These are phyloP conservation scores for Amblyopsis rosae DNA, from an alignment of 2,113 vertebrate species.

Conservation along the genomic window DNA sequence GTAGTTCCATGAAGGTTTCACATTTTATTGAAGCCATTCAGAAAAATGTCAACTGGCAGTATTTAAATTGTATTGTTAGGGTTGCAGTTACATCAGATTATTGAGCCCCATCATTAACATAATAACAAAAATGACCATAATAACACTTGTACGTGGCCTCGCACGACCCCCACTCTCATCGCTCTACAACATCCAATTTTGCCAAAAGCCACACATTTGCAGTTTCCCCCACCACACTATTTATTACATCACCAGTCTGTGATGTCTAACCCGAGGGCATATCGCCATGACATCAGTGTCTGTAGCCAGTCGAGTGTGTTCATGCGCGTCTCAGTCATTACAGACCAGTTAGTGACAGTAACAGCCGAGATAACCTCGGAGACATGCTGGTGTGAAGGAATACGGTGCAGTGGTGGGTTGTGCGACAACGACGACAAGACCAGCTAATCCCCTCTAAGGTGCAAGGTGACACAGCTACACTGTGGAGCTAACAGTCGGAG, in stretches of 20 bases:
- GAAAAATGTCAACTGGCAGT: neutral
- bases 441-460: constrained; percentile 43
- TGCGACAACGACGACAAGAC: neutral
- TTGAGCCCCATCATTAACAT: constrained; percentile 7
- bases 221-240: constrained; percentile 2
- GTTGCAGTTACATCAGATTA: constrained; percentile 21
- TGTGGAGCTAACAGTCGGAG: constrained; percentile 63
- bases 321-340: constrained; percentile 23
- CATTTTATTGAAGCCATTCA: neutral
- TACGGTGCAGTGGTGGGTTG: constrained; percentile 1
- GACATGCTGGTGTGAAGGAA: constrained; percentile 11
- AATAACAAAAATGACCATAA: neutral
- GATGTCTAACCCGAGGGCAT: constrained; percentile 33
- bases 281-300: constrained; percentile 57
- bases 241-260: constrained; percentile 61
- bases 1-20: neutral
- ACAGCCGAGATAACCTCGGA: constrained; percentile 33
- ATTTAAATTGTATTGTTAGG: neutral
- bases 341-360: constrained; percentile 25
- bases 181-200: constrained; percentile 12
- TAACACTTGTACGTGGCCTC: neutral
- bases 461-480: constrained; percentile 36
- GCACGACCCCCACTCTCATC: neutral
- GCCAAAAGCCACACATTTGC: neutral
- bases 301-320: constrained; percentile 38